Base-by-base conservation (phyloP, 1,140 invertebrate species). In the Trichonephila inaurata region DNA sequence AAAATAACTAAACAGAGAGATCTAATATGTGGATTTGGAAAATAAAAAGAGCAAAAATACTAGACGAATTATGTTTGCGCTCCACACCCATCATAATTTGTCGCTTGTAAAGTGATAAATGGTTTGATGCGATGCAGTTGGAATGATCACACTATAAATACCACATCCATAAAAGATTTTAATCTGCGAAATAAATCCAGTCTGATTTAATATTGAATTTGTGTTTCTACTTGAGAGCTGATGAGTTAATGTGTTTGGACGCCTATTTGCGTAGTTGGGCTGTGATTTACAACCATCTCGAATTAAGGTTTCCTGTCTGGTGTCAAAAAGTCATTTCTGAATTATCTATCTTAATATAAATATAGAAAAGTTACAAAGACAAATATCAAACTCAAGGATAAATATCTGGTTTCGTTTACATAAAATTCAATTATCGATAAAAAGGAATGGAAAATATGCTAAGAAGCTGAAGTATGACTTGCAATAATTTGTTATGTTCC, bases 181-280 rank as follows among this genome's bases (percentile, higher is more conserved):
- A 77, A 77, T 77, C 72, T 18, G 4, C 14, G 33, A 18, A 40
- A 77, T 77, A 77, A 77, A 77, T 33, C 28, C 24, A 33, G 3
- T 33, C 33, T 28, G 72, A 69, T 77, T 77, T 40, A 16, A 33
- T 33, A 77, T 77, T 77, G 28, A 19, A 6, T 77, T 1, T 77
- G 33, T 77, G 33, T 40, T 77, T 7, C 28, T 14, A 40, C 72
- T 33, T 18, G 72, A 40, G 16, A n/a, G 24, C 24, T 72, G 69
- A 72, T 18, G 72, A 77, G 72, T 77, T 40, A 77, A 77, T 40
- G 72, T 40, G 72, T 77, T 77, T 77, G 72, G 28, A 40, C 28
- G 72, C 3, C 72, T 14, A 77, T 77, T 77, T 77, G 28, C 72
- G 72, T 40, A 77, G 72, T 77, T 7, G 72, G 72, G 14, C 10